These are phyloP conservation scores for Acridotheres tristis DNA, from an alignment of 2,797 vertebrate genomes.

Conservation along the genomic window DNA sequence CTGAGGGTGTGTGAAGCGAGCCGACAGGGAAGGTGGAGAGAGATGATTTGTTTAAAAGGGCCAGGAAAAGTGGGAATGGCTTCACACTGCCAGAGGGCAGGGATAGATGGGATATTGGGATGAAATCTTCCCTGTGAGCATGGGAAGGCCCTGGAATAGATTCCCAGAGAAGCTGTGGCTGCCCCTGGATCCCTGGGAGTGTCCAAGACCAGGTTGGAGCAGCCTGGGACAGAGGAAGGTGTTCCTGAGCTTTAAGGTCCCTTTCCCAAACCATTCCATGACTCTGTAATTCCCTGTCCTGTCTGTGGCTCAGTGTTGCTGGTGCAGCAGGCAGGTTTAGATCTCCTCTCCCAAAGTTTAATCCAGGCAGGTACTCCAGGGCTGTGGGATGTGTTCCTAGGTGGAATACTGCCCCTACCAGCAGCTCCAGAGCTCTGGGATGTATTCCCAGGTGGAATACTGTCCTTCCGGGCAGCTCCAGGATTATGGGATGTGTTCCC, in stretches of 20 bases:
- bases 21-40: rapidly evolving
- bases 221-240: not conserved
- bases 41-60: rapidly evolving
- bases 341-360: not conserved
- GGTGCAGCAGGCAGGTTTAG: not conserved
- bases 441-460: not conserved
- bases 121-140: not conserved
- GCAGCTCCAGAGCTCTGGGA: too few species aligned
- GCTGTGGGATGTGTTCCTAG: too few species aligned
- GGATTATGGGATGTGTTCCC: not conserved
- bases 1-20: not conserved
- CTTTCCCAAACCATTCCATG: not conserved
- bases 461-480: too few species aligned
- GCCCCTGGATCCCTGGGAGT: not conserved
- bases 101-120: not conserved
- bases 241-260: not conserved
- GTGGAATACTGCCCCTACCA: too few species aligned
- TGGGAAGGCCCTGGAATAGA: not conserved
- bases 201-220: not conserved
- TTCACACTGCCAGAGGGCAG: not conserved
- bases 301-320: not conserved
- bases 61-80: not conserved
- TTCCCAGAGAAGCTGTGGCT: not conserved
- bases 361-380: not conserved
- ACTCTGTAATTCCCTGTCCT: not conserved